Evolutionary conservation across 1,140 invertebrate genomes (phyloP).

Genomic region (Lamellibrachia luymesi): DNA sequence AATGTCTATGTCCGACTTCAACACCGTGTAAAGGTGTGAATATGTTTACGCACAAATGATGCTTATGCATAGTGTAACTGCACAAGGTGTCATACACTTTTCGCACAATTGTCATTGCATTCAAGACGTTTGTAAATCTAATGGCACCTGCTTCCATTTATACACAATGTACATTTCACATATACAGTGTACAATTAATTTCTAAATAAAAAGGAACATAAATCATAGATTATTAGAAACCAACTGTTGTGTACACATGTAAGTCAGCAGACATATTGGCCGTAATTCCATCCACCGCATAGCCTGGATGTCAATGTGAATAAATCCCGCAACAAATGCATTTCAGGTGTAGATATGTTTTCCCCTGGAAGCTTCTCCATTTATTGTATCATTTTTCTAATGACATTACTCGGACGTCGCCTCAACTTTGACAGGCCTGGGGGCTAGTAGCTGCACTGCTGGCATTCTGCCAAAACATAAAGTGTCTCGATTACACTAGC

Average conservation of each 20-base stretch:
- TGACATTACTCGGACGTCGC: not conserved
- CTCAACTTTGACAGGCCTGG: not conserved
- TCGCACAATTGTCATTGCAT: too few relatives aligned
- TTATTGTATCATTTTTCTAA: slow-evolving; percentile 2
- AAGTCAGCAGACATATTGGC: not conserved
- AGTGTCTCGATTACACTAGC: not conserved
- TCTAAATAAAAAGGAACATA: not conserved
- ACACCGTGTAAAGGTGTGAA: too few relatives aligned
- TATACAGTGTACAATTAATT: not conserved
- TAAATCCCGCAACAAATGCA: not conserved
- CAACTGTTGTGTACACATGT: not conserved
- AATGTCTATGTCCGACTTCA: too few relatives aligned
- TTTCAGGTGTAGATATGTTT: not conserved
- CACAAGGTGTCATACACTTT: too few relatives aligned
- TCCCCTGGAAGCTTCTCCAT: not conserved
- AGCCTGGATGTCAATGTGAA: not conserved
- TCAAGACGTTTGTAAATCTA: not conserved
- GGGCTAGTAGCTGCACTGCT: not conserved
- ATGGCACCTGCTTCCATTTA: not conserved
- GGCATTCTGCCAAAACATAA: not conserved
- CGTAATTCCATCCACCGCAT: not conserved
- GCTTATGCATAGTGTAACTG: too few relatives aligned
- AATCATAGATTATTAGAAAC: not conserved
- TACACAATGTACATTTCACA: not conserved
- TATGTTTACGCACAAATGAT: too few relatives aligned